Base-by-base conservation (phyloP, 2,113 vertebrate species). In the Gymnorhina tibicen region DNA sequence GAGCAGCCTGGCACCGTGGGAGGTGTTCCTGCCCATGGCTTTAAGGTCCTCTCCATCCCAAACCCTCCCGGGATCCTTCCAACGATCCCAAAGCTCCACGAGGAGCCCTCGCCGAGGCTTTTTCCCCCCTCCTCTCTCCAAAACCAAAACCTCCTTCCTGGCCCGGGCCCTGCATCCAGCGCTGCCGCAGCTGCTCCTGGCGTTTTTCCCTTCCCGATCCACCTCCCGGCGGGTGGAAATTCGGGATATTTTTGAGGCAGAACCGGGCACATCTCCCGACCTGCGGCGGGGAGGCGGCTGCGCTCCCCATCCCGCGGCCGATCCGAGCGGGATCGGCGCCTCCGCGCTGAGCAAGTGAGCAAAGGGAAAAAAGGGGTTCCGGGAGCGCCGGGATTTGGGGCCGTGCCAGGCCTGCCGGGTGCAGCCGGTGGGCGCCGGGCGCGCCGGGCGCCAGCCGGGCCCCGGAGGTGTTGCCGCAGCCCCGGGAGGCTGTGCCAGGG, bases 41-140 rank as follows among this genome's bases (percentile, higher is more conserved):
- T 67, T 5, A 9, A 28, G 7, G 16, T 15, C 27, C 8, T 9
- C 32, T 47, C 55, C n/a, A 30, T 3, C 67, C 75, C 76, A 56
- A 56, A 35, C 42, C 24, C 32, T 32, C 7, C 21, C 2, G 58
- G 49, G 13, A 18, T 27, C 18, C 30, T 42, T 5, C 33, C 41
- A 15, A 1, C 0, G 0, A 32, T 7, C 16, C 66, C 16, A 22
- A 50, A 63, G 4, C 4, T 1, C 37, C 0, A 0, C 4, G 4
- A 58, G 52, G 32, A 22, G 63, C 79, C 55, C 41, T 20, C 2
- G 24, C 24, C 1, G 7, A n/a, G 39, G 6, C 7, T 73, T 32
- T 28, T 50, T 35, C 28, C 13, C 27, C 6, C 21, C 12, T 23
- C 21, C 12, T 23, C 50, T 17, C 75, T 18, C 52, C 77, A 8